A percentile compares a stretch with the other conserved stretches of the same genome.
Evolutionary conservation across 2,113 vertebrate species (phyloP).

Genomic region (Austrofundulus limnaeus): DNA sequence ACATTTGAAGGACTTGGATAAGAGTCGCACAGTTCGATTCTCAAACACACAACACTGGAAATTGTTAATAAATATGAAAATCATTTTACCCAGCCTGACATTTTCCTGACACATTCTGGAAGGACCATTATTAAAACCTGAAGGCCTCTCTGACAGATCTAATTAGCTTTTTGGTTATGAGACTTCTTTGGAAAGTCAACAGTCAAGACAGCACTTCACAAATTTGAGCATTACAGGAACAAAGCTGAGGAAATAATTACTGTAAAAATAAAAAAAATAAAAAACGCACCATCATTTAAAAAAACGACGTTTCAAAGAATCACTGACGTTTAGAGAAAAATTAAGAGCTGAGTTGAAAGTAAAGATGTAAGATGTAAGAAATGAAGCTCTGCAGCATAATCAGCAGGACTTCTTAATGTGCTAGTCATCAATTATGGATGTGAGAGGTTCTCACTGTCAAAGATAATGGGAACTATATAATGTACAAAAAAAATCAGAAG

Average conservation of each 20-base stretch:
- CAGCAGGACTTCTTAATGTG: not conserved
- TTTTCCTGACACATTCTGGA: constrained; percentile 9
- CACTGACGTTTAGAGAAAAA: constrained; percentile 1
- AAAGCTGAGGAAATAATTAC: constrained; percentile 26
- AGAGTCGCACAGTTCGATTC: not conserved
- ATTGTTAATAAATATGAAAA: constrained; percentile 32
- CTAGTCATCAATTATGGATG: not conserved
- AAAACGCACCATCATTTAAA: constrained; percentile 17
- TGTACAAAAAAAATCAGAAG: too few relatives aligned
- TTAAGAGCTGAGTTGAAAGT: constrained; percentile 26
- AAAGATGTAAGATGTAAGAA: constrained; percentile 29
- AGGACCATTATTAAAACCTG: constrained; percentile 31
- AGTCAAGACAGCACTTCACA: constrained; percentile 39
- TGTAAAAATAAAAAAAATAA: constrained; percentile 9
- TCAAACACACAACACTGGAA: not conserved
- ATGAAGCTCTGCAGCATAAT: not conserved
- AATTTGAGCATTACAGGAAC: constrained; percentile 38
- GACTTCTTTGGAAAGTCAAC: constrained; percentile 41
- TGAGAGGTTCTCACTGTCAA: not conserved
- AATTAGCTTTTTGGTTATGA: constrained; percentile 44
- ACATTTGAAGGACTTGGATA: constrained; percentile 5
- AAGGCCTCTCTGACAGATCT: constrained; percentile 41
- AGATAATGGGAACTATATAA: not conserved
- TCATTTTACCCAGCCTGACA: not conserved
- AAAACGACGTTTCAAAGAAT: constrained; percentile 45